Evolutionary conservation across 2,888 invertebrate genomes (phyloP).

Genomic region (Apotomis turbidana): DNA sequence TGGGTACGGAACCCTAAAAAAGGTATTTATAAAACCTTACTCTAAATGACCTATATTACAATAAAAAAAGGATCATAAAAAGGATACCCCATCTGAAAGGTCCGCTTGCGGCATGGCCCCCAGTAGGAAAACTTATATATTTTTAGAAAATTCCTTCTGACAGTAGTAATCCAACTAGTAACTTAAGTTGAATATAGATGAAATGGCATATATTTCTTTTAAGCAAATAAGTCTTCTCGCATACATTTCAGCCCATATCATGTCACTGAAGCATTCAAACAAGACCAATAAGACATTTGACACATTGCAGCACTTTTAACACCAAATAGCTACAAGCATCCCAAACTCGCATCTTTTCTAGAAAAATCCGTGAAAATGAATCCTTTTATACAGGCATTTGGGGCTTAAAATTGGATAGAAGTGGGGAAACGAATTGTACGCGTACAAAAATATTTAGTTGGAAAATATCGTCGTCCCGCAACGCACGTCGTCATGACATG

Average conservation of each 20-base stretch:
- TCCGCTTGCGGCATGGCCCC: too few species aligned
- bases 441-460: conserved; percentile 14
- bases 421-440: neutral
- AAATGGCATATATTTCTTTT: too few species aligned
- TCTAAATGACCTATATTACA: too few species aligned
- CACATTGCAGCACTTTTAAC: conserved; percentile 35
- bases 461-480: conserved; percentile 30
- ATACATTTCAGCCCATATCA: conserved; percentile 11
- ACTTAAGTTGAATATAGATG: too few species aligned
- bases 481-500: conserved; percentile 31
- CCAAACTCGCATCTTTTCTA: conserved; percentile 3
- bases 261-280: conserved; percentile 20
- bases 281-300: conserved; percentile 39
- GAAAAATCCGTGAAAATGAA: neutral
- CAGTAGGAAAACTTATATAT: too few species aligned
- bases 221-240: neutral
- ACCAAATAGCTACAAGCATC: conserved; percentile 7
- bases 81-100: too few species aligned
- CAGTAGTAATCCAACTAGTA: too few species aligned
- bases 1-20: too few species aligned
- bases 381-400: neutral
- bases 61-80: too few species aligned
- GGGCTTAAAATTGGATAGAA: neutral
- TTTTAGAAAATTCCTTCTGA: too few species aligned
- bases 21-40: too few species aligned